Evolutionary conservation across 1,140 invertebrate species (phyloP).

Genomic region (Andricus grossulariae): DNA sequence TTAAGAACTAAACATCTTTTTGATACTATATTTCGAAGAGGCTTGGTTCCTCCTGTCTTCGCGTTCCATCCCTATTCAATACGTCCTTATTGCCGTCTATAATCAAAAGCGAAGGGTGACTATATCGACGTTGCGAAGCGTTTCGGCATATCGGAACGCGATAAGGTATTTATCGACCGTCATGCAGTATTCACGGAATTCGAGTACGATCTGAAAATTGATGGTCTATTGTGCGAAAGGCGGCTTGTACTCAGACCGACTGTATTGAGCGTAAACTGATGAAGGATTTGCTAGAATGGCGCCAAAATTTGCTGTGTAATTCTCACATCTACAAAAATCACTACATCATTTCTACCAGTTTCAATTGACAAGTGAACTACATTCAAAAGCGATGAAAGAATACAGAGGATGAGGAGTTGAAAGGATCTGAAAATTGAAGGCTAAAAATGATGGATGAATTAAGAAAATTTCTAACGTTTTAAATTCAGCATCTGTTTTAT

Average conservation of each 20-base stretch:
- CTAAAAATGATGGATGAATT: no score
- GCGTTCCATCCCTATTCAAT: neutral
- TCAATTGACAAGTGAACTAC: no score
- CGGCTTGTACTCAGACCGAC: conserved; percentile 16
- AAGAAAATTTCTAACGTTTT: no score
- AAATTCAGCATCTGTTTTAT: no score
- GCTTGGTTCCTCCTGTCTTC: neutral
- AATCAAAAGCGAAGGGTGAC: neutral
- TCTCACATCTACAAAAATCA: no score
- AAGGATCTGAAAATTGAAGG: no score
- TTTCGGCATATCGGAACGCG: conserved; percentile 17
- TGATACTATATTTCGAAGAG: no score
- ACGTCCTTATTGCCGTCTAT: conserved; percentile 2
- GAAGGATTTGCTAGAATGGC: neutral
- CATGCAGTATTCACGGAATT: conserved; percentile 35
- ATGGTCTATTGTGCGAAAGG: conserved; percentile 38
- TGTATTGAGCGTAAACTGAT: conserved; percentile 3
- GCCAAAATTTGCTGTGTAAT: no score
- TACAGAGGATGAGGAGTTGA: no score
- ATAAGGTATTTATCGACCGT: conserved; percentile 48
- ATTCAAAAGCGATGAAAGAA: no score
- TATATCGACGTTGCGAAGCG: conserved; percentile 22
- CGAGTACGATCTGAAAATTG: conserved; percentile 35
- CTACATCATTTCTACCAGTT: no score
- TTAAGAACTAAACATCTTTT: no score